phyloP scores from a whole-genome alignment of 2,888 invertebrate species.

The Metellina segmentata region DNA sequence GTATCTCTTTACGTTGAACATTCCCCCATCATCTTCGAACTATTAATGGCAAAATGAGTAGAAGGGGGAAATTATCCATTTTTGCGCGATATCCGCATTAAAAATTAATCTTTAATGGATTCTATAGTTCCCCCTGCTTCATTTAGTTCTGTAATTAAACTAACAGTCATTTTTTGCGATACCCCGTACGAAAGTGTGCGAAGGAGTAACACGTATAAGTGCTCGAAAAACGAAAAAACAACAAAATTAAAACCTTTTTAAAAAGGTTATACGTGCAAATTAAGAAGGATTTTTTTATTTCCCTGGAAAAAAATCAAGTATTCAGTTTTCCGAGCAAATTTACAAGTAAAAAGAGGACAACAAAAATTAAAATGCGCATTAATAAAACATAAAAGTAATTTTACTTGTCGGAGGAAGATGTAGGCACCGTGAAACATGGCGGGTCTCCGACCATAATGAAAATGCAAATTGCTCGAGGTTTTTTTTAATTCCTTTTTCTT shows the following conservation, averaged over 20 bases:
- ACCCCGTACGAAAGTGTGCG: neutral
- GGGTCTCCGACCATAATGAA: constrained; percentile 45
- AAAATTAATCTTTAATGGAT: constrained; percentile 75
- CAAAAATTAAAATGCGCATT: constrained; percentile 70
- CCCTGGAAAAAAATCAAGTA: constrained; percentile 10
- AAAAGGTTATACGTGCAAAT: constrained; percentile 47
- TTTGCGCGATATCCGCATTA: constrained; percentile 65
- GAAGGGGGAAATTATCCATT: constrained; percentile 56
- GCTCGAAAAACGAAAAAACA: neutral
- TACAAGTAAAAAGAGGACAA: constrained; percentile 32
- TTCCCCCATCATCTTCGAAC: constrained; percentile 4
- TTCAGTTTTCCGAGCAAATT: constrained; percentile 42
- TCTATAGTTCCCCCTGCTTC: constrained; percentile 62
- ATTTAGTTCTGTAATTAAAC: constrained; percentile 71
- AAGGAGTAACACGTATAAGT: neutral
- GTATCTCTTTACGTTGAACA: constrained; percentile 40
- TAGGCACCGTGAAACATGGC: constrained; percentile 31
- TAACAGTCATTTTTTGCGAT: constrained; percentile 41
- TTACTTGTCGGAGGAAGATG: neutral
- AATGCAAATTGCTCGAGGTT: constrained; percentile 59
- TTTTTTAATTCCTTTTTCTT: constrained; percentile 10
- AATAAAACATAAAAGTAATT: constrained; percentile 73
- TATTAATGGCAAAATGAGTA: constrained; percentile 52
- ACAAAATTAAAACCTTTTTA: constrained; percentile 29
- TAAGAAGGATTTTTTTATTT: constrained; percentile 17